Evolutionary conservation across 2,113 vertebrate species (phyloP), one percentile per base, ranked within the genome.

Genomic region (Serilophus lunatus): DNA sequence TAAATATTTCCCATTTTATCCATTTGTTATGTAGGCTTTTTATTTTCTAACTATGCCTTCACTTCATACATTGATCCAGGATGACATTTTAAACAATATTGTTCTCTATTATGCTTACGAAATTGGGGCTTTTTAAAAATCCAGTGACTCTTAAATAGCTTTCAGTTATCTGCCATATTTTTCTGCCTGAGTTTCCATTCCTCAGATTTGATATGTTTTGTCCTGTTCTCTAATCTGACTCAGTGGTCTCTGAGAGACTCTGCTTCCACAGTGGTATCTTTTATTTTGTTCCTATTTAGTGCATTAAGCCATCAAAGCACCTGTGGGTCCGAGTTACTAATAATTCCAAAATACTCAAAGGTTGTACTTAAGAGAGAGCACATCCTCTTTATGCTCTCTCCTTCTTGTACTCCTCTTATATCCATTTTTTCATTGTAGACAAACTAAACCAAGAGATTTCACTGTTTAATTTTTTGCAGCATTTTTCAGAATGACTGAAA

Each of bases 11-110:
- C 50, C 4, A 2, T 56, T 94, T 56, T 90, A 50, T 77, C 64
- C 35, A 49, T 88, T 93, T 92, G 72, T 86, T 83, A 11, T 33
- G 86, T 49, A 92, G 61, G 76, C 51, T 84, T 95, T 95, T 93
- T 95, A 23, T 90, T 95, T 95, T 88, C 44, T 70, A 56, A 44
- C 72, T 88, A 7, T 90, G 11, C 47, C 54, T 88, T 83, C 61
- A 33, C 31, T 91, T 79, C 42, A 66, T 60, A 82, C 42, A 81
- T 92, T 88, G 86, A 90, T 64, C 35, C 79, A 81, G 76, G 82
- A 81, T 64, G 63, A 16, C 51, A 90, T 92, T 95, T 78, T 59
- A 77, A 90, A 45, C 8, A 80, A 69, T 33, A 33, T 77, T 79
- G 15, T 61, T 90, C 38, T 74, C 59, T 70, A 33, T 56, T 90